Evolutionary conservation across 2,888 invertebrate genomes (phyloP), one percentile per base, ranked within the genome.

Genomic region (Meliscaeva auricollis): DNA sequence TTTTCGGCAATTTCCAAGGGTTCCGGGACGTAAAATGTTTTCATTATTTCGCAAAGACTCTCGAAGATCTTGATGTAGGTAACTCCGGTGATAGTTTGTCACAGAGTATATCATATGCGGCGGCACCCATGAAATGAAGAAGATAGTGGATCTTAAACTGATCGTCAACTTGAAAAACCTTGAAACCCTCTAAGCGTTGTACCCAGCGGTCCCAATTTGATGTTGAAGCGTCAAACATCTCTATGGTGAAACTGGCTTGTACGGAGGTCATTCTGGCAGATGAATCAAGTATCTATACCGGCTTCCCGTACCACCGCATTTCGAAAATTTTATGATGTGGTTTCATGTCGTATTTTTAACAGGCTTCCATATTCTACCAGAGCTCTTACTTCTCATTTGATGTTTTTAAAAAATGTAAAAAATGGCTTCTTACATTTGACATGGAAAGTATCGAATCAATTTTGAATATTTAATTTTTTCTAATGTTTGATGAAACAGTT

Each of bases 191-290:
- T 22, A 62, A 26, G 13, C 62, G 62, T 30, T 62, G 44, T 4
- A 62, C 62, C 62, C 62, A 62, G 6, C 26, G 62, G 15, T 62
- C 30, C 26, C 62, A 62, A 44, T 62, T 62, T 20, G 62, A 62
- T 44, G 44, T 8, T 1, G 26, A 20, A 20, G 35, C 20, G 3
- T 68, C n/a, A n/a, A 48, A 64, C 13, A 9, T 68, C 13, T 50
- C 50, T 32, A 68, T 52, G 35, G 35, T 35, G 3, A 35, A 35
- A 35, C 35, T 35, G 35, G 35, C 35, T 35, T 35, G 35, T 35
- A 35, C 35, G 35, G 35, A 35, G 7, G 35, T 35, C 35, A 35
- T 35, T 35, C 9, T 35, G 7, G 6, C 35, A 9, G 32, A 32
- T 32, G 32, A 32, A 32, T n/a, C n/a, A n/a, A n/a, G n/a, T n/a